Conservation (phyloP, 2,797 vertebrate genomes). For the Acipenser ruthenus region DNA sequence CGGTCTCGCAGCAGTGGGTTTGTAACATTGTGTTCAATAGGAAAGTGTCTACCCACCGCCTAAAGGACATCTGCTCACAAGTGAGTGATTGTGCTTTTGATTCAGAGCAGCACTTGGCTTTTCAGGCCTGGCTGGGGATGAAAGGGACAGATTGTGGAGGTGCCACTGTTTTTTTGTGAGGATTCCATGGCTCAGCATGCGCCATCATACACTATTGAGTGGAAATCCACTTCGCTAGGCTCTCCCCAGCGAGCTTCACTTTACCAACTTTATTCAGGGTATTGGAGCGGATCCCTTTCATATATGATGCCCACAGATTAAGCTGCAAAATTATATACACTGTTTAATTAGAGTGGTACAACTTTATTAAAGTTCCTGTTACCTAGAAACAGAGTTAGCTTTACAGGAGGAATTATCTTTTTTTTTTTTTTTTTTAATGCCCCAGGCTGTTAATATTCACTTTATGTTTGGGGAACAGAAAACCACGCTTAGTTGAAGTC, state of each 20-base stretch:
- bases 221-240: conserved; percentile 37
- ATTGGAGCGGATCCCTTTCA: conserved; percentile 39
- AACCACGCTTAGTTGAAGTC: background rate
- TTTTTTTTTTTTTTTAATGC: conserved; percentile 5
- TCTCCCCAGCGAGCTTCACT: conserved; percentile 39
- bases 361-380: conserved; percentile 56
- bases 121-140: conserved; percentile 52
- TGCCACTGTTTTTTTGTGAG: conserved; percentile 37
- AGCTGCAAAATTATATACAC: conserved; percentile 41
- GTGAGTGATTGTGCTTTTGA: conserved; percentile 63
- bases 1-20: conserved; percentile 42
- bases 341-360: conserved; percentile 53
- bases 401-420: conserved; percentile 7
- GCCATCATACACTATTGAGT: conserved; percentile 53
- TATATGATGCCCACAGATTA: conserved; percentile 15
- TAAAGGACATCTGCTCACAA: conserved; percentile 62
- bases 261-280: conserved; percentile 40
- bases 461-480: conserved; percentile 14
- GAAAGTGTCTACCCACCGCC: conserved; percentile 34
- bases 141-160: conserved; percentile 61
- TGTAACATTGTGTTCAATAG: conserved; percentile 38
- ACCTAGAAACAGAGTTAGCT: conserved; percentile 44
- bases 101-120: conserved; percentile 54
- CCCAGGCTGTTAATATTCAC: conserved; percentile 10
- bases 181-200: conserved; percentile 45